Evolutionary conservation across 2,888 invertebrate species (phyloP).

Genomic region (Drosophila pseudotalamancana): DNA sequence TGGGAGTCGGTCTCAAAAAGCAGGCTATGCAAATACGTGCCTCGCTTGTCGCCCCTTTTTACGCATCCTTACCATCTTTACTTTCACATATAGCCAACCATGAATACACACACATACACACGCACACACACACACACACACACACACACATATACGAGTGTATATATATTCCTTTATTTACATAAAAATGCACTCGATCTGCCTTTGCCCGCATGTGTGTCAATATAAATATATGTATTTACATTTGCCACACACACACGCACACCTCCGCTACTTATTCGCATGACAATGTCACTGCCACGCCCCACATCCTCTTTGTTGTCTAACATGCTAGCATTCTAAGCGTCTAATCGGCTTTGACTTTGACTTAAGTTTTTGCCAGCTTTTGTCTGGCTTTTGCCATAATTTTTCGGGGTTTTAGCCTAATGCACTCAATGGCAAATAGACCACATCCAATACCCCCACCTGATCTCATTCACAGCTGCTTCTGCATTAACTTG

Average conservation of each 20-base stretch:
- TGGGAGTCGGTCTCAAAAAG: slow-evolving; percentile 43
- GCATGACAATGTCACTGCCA: slow-evolving; percentile 31
- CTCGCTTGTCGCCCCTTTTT: slow-evolving; percentile 53
- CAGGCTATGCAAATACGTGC: slow-evolving; percentile 69
- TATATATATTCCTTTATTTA: slow-evolving; percentile 46
- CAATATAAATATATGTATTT: slow-evolving; percentile 57
- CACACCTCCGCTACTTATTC: slow-evolving; percentile 54
- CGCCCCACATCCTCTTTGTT: slow-evolving; percentile 23
- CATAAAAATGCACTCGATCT: slow-evolving; percentile 79
- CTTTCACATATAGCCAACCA: slow-evolving; percentile 16
- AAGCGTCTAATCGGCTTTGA: slow-evolving; percentile 70
- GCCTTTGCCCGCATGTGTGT: slow-evolving; percentile 50
- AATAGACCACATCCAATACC: slow-evolving; percentile 15
- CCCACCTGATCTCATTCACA: not conserved
- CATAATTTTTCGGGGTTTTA: slow-evolving; percentile 29
- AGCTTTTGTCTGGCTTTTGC: slow-evolving; percentile 15
- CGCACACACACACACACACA: slow-evolving; percentile 3
- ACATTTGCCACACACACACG: slow-evolving; percentile 14
- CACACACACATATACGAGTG: not conserved
- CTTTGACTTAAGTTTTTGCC: slow-evolving; percentile 23
- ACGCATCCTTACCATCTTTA: slow-evolving; percentile 70
- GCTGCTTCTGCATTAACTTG: slow-evolving; percentile 8
- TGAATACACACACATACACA: not conserved
- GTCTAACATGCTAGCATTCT: slow-evolving; percentile 58
- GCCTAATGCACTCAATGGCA: slow-evolving; percentile 46